phyloP scores from a whole-genome alignment of 2,113 vertebrate species.

The Chauna torquata region DNA sequence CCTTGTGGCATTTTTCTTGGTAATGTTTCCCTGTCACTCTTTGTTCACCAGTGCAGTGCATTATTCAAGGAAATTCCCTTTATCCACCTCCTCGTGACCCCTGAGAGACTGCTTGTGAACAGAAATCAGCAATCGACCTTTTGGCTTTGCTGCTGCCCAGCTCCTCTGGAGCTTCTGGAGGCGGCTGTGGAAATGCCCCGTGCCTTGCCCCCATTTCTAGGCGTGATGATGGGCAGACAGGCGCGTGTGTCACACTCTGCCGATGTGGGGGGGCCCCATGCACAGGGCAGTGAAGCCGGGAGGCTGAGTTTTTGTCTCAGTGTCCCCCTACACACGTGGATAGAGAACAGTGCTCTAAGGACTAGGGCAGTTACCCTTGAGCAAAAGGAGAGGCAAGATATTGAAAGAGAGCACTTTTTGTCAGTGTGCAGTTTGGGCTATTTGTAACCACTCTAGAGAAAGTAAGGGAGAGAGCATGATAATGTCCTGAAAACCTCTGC shows the following conservation, averaged over 20 bases:
- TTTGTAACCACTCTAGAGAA: neutral
- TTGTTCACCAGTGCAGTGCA: neutral
- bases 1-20: neutral
- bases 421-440: neutral
- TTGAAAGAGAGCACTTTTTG: neutral
- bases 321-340: neutral
- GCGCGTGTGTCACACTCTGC: neutral
- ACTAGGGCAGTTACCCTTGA: neutral
- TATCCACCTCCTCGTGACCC: rapidly evolving
- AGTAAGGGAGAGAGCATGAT: neutral
- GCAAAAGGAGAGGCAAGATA: neutral
- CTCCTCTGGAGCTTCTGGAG: neutral
- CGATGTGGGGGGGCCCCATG: too few species aligned
- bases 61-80: neutral
- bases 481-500: neutral
- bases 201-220: neutral
- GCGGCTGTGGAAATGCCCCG: rapidly evolving
- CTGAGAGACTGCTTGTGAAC: neutral
- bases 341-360: neutral
- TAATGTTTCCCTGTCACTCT: neutral
- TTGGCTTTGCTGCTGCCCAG: neutral
- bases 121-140: rapidly evolving
- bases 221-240: rapidly evolving
- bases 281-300: neutral
- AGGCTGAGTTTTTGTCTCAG: neutral